phyloP scores from a whole-genome alignment of 2,797 vertebrate genomes.

The Bovichtus variegatus region DNA sequence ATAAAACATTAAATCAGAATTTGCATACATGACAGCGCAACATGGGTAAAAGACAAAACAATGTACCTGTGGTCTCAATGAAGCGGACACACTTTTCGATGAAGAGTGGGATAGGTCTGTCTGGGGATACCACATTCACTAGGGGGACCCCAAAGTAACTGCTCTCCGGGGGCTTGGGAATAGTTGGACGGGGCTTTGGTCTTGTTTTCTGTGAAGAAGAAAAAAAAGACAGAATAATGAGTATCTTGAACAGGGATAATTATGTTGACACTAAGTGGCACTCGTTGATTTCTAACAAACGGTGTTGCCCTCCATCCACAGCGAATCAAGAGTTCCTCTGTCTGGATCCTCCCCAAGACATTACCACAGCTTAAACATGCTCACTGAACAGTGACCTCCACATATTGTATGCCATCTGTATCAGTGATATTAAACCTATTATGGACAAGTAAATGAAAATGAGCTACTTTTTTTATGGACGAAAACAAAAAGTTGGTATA shows the following conservation, averaged over 20 bases:
- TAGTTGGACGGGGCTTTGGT: constrained; percentile 91
- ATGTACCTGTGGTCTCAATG: constrained; percentile 94
- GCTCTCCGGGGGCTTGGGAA: constrained; percentile 94
- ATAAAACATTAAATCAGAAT: no score
- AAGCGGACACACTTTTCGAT: constrained; percentile 97
- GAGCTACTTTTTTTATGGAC: neutral
- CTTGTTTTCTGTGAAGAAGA: constrained; percentile 90
- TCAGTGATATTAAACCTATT: neutral
- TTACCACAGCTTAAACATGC: neutral
- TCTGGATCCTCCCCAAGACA: neutral
- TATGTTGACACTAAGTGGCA: constrained; percentile 12
- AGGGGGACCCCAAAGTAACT: constrained; percentile 94
- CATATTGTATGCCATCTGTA: neutral
- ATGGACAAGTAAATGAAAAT: neutral
- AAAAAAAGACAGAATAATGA: constrained; percentile 20
- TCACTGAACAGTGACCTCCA: neutral
- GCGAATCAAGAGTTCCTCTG: constrained; percentile 2
- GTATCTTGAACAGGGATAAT: constrained; percentile 20
- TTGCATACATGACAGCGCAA: neutral
- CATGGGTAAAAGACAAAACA: neutral
- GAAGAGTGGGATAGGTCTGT: constrained; percentile 94
- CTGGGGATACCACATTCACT: constrained; percentile 88
- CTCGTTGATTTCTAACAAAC: constrained; percentile 23
- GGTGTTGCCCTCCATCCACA: neutral
- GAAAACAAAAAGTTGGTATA: neutral